Evolutionary conservation across 1,140 invertebrate species (phyloP).

Genomic region (Chlorops oryzae): DNA sequence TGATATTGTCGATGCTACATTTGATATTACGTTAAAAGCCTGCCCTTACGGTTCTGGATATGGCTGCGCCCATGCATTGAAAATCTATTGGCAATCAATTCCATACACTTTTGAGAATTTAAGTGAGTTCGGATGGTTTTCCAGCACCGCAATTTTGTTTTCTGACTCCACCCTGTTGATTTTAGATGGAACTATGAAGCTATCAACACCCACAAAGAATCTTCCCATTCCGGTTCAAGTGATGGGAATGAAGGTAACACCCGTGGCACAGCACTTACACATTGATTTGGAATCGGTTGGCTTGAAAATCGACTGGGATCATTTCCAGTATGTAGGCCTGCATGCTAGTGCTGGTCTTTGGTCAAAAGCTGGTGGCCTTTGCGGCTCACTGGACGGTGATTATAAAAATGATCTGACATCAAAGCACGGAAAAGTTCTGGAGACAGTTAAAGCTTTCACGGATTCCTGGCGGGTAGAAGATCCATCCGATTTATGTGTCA

Average conservation of each 20-base stretch:
- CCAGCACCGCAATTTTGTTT: not conserved
- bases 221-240: conserved; percentile 61
- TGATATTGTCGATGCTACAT: conserved; percentile 59
- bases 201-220: conserved; percentile 53
- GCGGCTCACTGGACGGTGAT: conserved; percentile 69
- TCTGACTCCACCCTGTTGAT: not conserved
- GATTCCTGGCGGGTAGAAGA: conserved; percentile 59
- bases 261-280: conserved; percentile 61
- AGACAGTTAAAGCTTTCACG: conserved; percentile 44
- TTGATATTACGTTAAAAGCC: conserved; percentile 58
- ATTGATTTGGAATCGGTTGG: conserved; percentile 62
- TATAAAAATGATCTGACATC: conserved; percentile 62
- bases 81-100: conserved; percentile 63
- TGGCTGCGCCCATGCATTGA: conserved; percentile 55
- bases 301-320: conserved; percentile 70
- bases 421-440: conserved; percentile 51
- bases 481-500: conserved; percentile 31
- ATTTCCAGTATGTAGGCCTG: conserved; percentile 55
- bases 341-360: conserved; percentile 63
- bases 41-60: conserved; percentile 47
- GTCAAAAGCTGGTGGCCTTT: conserved; percentile 74
- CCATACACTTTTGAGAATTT: conserved; percentile 56
- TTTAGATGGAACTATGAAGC: conserved; percentile 52
- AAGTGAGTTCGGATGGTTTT: conserved; percentile 39
- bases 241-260: conserved; percentile 62